These are phyloP conservation scores for Nomada ruficornis DNA, from an alignment of 2,888 invertebrate species.

Conservation along the genomic window DNA sequence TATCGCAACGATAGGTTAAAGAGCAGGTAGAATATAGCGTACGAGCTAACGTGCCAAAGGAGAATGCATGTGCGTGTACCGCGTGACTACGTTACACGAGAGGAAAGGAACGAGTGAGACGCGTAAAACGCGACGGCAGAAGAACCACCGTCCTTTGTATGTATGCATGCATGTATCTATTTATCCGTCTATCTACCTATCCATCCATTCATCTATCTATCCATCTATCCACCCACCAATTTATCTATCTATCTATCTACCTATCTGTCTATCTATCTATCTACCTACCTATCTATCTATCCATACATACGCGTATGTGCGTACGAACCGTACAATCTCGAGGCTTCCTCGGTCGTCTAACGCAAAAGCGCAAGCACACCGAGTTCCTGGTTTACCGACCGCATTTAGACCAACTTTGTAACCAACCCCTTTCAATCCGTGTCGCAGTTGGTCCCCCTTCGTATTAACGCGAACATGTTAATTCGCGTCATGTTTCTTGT, in stretches of 20 bases:
- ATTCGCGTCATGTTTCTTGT: background rate
- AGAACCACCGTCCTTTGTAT: background rate
- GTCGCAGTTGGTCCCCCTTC: slow-evolving; percentile 18
- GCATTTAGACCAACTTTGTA: slow-evolving; percentile 35
- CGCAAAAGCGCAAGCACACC: slow-evolving; percentile 18
- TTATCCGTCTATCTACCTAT: background rate
- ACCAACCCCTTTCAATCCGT: background rate
- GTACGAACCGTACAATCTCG: slow-evolving; percentile 6
- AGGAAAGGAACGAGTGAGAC: slow-evolving; percentile 6
- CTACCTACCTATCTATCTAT: slow-evolving; percentile 13
- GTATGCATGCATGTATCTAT: background rate
- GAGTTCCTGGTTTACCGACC: slow-evolving; percentile 26
- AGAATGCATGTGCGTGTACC: slow-evolving; percentile 25
- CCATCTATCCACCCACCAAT: slow-evolving; percentile 4
- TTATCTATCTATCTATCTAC: background rate
- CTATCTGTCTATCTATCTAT: background rate
- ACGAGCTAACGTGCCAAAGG: slow-evolving; percentile 73
- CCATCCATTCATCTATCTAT: slow-evolving; percentile 10
- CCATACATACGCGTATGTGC: background rate
- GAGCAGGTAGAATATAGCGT: slow-evolving; percentile 62
- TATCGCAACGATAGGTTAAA: slow-evolving; percentile 70
- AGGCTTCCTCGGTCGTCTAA: slow-evolving; percentile 25
- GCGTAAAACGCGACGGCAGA: slow-evolving; percentile 7
- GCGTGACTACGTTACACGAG: slow-evolving; percentile 6
- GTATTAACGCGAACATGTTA: background rate